phyloP scores from a whole-genome alignment of 2,113 vertebrate genomes.

The Tragelaphus strepsiceros region DNA sequence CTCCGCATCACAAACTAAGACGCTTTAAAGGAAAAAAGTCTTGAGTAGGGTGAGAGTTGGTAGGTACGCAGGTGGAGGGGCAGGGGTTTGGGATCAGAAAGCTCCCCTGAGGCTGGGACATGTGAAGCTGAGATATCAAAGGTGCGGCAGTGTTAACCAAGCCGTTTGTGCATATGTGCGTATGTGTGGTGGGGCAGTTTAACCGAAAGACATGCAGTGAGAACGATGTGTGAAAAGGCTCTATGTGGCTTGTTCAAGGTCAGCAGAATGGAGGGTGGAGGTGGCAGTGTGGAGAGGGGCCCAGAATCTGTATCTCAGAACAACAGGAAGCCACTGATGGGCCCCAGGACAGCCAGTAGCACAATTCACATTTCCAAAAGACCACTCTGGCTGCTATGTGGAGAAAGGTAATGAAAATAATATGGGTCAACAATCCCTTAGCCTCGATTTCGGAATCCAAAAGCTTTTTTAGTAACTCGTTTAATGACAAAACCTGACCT shows the following conservation, averaged over 20 bases:
- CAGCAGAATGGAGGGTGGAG: neutral
- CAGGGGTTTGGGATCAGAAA: neutral
- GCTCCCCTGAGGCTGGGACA: neutral
- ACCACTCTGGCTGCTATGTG: neutral
- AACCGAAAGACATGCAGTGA: neutral
- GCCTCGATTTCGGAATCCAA: conserved; percentile 6
- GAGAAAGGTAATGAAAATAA: neutral
- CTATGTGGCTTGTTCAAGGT: neutral
- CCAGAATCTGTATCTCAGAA: neutral
- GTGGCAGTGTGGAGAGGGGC: too few species aligned
- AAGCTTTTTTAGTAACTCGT: conserved; percentile 5
- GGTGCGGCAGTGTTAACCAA: neutral
- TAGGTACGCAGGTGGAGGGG: neutral
- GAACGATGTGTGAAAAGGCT: neutral
- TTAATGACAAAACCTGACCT: conserved; percentile 29
- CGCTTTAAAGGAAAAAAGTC: neutral
- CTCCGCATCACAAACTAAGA: neutral
- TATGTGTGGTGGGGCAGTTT: rapidly evolving
- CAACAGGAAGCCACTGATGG: neutral
- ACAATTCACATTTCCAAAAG: conserved; percentile 14
- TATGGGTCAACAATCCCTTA: neutral
- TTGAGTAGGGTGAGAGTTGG: neutral
- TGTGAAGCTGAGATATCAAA: neutral
- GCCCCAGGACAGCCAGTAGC: neutral
- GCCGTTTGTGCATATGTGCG: rapidly evolving